Percentiles rank a stretch among this genome's conserved stretches.
These are phyloP conservation scores for Labroides dimidiatus DNA, from an alignment of 2,797 vertebrate species.

Conservation along the genomic window DNA sequence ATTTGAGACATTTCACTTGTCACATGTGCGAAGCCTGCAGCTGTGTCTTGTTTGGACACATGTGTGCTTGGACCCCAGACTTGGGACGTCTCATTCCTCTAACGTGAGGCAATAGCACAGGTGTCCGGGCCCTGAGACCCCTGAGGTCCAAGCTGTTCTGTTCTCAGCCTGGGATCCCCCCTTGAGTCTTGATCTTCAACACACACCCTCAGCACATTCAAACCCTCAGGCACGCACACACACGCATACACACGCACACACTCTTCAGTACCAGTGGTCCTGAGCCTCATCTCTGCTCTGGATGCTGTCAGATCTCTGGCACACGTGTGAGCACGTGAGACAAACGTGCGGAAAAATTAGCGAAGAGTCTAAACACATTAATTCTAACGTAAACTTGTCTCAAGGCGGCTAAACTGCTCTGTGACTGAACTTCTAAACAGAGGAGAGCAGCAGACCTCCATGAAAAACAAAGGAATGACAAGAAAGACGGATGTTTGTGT, in stretches of 20 bases:
- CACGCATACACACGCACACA: conserved; percentile 7
- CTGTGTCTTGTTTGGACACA: conserved; percentile 78
- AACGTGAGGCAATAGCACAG: conserved; percentile 81
- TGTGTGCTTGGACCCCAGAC: conserved; percentile 53
- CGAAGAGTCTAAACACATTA: conserved; percentile 67
- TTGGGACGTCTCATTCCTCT: conserved; percentile 76
- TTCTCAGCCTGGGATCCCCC: conserved; percentile 65
- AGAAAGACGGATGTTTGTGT: conserved; percentile 39
- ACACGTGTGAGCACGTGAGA: conserved; percentile 45
- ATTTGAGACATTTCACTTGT: conserved; percentile 42
- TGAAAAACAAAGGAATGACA: conserved; percentile 48
- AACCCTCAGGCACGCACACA: conserved; percentile 18
- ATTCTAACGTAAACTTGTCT: conserved; percentile 62
- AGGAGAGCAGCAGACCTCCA: conserved; percentile 40
- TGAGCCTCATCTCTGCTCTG: conserved; percentile 43
- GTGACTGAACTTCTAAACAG: conserved; percentile 23
- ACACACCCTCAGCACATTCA: conserved; percentile 35
- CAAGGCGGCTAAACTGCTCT: conserved; percentile 14
- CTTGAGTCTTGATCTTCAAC: conserved; percentile 42
- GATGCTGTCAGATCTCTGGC: conserved; percentile 57
- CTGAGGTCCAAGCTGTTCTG: conserved; percentile 62
- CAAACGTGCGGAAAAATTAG: conserved; percentile 49
- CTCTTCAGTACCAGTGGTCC: conserved; percentile 24
- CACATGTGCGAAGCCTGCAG: conserved; percentile 62
- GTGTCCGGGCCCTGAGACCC: conserved; percentile 76